Base-by-base conservation (phyloP, 2,888 invertebrate species). In the Cactoblastis cactorum region DNA sequence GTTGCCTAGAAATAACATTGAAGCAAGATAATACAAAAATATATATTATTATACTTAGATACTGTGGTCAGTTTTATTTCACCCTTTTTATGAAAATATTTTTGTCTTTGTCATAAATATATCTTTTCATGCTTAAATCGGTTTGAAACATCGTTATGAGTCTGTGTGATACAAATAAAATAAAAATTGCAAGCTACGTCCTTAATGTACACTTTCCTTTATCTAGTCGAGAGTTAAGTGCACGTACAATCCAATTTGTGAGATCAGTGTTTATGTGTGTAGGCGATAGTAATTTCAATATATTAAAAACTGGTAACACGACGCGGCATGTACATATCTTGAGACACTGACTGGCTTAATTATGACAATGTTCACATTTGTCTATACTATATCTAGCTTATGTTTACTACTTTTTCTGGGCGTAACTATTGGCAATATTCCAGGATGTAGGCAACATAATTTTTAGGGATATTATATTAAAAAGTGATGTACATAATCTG, bases 201-300 rank as follows among this genome's bases (percentile, higher is more conserved):
- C 43, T 43, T 32, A 43, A 43, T 43, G 43, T 17, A 17, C 28
- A 43, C 9, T 43, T 43, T 43, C 15, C 28, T 43, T 43, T 24
- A 43, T 32, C 43, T 28, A 43, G 28, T 28, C 43, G 28, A 32
- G 43, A 28, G 43, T 15, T 43, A 17, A 43, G 15, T 43, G 43
- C 24, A 17, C 43, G 43, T 43, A 24, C 43, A 32, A 43, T 14
- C 43, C 32, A 43, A 43, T 43, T 43, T 43, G 43, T 28, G 11
- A 28, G 43, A 43, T 43, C 28, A 15, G 17, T 32, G 28, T 28
- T 15, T 43, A 11, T 28, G 28, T 22, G 22, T 43, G 28, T 11
- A 11, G 17, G 8, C 28, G 28, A 43, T 43, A 11, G 43, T 32
- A 28, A 43, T 43, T 43, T 28, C 15, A 28, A 43, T 43, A 28